A percentile compares a stretch with the other conserved stretches of the same genome.
phyloP scores from a whole-genome alignment of 2,888 invertebrate species.

The Pristionchus maxplancki region DNA sequence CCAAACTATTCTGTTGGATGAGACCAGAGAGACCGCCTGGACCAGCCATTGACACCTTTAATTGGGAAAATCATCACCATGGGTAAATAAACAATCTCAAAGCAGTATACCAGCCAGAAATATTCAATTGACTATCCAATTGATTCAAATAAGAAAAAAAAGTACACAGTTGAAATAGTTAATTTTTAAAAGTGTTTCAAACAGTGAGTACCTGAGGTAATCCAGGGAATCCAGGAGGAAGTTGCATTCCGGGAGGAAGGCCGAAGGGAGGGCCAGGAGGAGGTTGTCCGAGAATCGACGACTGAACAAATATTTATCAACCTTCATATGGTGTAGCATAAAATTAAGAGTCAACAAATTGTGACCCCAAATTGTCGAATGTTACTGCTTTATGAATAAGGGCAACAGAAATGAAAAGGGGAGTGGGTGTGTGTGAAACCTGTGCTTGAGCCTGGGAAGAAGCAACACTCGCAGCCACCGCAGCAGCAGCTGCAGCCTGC shows the following conservation, averaged over 20 bases:
- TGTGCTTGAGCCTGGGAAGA: neutral
- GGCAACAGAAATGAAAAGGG: neutral
- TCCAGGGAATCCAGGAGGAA: constrained; percentile 11
- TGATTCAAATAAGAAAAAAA: neutral
- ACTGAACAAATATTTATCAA: neutral
- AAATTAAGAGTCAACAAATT: neutral
- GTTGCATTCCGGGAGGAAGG: constrained; percentile 44
- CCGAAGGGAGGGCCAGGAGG: constrained; percentile 4
- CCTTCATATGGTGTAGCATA: neutral
- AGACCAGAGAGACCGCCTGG: constrained; percentile 13
- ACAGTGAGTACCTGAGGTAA: constrained; percentile 8
- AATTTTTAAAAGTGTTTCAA: neutral
- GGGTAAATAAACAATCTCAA: too few relatives aligned
- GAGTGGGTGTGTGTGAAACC: neutral
- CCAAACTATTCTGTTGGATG: constrained; percentile 23
- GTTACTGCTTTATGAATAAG: neutral
- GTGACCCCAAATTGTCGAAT: too few relatives aligned
- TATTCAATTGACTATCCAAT: neutral
- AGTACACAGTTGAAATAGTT: neutral
- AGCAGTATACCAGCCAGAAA: too few relatives aligned
- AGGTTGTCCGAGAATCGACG: constrained; percentile 5
- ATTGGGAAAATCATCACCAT: too few relatives aligned
- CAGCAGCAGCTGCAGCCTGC: constrained; percentile 19
- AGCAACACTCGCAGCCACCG: neutral
- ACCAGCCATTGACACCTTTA: constrained; percentile 7